Evolutionary conservation across 2,888 invertebrate genomes (phyloP).

Genomic region (Oxyteleia sp.): DNA sequence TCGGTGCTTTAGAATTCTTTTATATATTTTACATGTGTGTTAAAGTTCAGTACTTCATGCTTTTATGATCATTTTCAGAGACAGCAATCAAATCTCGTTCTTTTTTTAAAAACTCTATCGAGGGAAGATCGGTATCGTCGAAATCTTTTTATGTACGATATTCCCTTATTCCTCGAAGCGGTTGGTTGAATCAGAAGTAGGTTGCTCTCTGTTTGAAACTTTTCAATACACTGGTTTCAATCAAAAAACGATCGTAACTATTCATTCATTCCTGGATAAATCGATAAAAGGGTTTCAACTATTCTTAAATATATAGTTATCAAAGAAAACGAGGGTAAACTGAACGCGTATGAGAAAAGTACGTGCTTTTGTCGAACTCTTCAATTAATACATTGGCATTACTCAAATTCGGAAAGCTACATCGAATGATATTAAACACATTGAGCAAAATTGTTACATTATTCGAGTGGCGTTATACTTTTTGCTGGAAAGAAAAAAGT

Average conservation of each 20-base stretch:
- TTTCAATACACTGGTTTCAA: constrained; percentile 72
- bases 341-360: constrained; percentile 51
- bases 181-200: constrained; percentile 68
- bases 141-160: constrained; percentile 55
- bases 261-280: constrained; percentile 65
- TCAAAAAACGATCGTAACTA: constrained; percentile 72
- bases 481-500: too few species aligned
- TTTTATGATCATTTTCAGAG: constrained; percentile 63
- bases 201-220: constrained; percentile 71
- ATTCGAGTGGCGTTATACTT: constrained; percentile 19
- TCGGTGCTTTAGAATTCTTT: constrained; percentile 40
- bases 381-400: constrained; percentile 63
- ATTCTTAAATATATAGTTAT: constrained; percentile 66
- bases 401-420: constrained; percentile 49
- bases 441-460: constrained; percentile 19
- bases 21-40: constrained; percentile 50
- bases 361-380: constrained; percentile 58
- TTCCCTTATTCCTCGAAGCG: constrained; percentile 61
- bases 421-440: constrained; percentile 48
- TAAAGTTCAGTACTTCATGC: constrained; percentile 54
- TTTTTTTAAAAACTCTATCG: constrained; percentile 68
- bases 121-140: constrained; percentile 61
- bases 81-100: constrained; percentile 68
- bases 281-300: constrained; percentile 68
- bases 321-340: constrained; percentile 50